Conservation (phyloP, 2,113 vertebrate genomes). For the Oceanodroma tethys region DNA sequence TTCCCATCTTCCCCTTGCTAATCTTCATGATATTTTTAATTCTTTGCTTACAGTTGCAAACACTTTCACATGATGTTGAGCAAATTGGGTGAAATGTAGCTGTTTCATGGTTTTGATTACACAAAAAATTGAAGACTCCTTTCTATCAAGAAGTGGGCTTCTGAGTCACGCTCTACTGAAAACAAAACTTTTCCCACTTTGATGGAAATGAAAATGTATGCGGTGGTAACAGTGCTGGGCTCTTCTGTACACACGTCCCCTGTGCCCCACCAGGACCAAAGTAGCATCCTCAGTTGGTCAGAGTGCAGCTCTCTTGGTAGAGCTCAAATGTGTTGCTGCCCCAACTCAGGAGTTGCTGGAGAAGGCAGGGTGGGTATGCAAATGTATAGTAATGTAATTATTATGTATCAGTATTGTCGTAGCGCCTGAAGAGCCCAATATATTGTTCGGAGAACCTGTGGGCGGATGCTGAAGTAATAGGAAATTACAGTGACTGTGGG, state of each 20-base stretch:
- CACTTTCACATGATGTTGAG: not conserved
- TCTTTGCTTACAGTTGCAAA: not conserved
- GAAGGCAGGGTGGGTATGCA: not conserved
- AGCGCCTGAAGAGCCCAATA: constrained; percentile 14
- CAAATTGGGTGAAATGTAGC: not conserved
- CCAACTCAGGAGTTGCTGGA: not conserved
- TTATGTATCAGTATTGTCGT: not conserved
- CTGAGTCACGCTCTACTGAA: not conserved
- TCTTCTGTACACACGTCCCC: not conserved
- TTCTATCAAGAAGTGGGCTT: not conserved
- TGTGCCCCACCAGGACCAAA: not conserved
- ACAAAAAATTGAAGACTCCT: not conserved
- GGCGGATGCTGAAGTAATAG: constrained; percentile 22
- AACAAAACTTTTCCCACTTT: not conserved
- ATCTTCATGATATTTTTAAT: not conserved
- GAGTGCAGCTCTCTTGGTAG: not conserved
- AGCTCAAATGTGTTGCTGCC: not conserved
- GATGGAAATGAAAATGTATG: not conserved
- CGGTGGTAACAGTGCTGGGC: not conserved
- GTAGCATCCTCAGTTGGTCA: not conserved
- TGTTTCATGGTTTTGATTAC: not conserved
- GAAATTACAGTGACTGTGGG: constrained; percentile 42
- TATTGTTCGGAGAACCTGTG: not conserved
- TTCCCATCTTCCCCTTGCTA: not conserved
- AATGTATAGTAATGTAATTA: not conserved